phyloP scores from a whole-genome alignment of 2,113 vertebrate genomes.

The Taxidea taxus region DNA sequence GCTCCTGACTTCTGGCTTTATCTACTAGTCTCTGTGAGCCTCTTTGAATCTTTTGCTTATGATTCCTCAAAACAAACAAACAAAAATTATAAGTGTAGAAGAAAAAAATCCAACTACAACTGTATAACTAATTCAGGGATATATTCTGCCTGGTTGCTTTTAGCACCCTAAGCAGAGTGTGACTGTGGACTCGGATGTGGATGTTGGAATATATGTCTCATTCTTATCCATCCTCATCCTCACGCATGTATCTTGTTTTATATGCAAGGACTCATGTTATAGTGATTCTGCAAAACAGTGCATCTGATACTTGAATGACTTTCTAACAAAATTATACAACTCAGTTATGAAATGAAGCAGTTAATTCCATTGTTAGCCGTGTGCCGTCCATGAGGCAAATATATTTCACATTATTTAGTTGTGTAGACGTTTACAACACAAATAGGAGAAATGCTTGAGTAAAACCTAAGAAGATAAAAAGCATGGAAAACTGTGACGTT shows the following conservation, averaged over 20 bases:
- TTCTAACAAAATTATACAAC: not conserved
- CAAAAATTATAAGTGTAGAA: not conserved
- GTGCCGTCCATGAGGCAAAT: not conserved
- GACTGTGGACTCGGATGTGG: not conserved
- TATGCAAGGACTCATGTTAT: not conserved
- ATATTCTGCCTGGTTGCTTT: not conserved
- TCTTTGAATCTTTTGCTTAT: slow-evolving; percentile 8
- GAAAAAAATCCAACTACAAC: not conserved
- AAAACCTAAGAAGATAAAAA: not conserved
- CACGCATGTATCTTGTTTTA: not conserved
- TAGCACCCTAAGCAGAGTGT: not conserved
- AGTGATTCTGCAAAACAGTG: not conserved
- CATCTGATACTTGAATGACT: not conserved
- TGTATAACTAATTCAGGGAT: not conserved
- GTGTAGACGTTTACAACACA: not conserved
- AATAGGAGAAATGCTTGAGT: not conserved
- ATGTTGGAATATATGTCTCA: not conserved
- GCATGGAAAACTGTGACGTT: not conserved
- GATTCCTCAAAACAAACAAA: not conserved
- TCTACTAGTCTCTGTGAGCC: not conserved
- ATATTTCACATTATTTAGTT: not conserved
- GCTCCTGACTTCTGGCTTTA: not conserved
- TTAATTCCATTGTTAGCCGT: not conserved
- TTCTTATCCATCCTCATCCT: not conserved
- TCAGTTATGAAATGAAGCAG: not conserved